These are phyloP conservation scores for Drosophila rufa DNA, from an alignment of 1,140 invertebrate species.

Conservation along the genomic window DNA sequence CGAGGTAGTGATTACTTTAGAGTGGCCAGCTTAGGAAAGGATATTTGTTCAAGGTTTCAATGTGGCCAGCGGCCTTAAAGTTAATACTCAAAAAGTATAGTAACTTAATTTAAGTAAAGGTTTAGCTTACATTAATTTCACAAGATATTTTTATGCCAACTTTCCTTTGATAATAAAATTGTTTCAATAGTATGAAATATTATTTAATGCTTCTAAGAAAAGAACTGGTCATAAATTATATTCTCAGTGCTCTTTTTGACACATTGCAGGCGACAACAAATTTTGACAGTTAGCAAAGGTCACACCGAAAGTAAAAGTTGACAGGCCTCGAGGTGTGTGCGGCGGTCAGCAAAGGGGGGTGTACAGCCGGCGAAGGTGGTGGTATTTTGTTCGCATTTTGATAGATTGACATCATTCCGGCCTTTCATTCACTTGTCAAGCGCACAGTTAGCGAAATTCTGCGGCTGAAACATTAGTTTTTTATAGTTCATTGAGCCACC, in stretches of 20 bases:
- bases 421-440: conserved; percentile 72
- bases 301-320: conserved; percentile 77
- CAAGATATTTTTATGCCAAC: too few species aligned
- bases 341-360: conserved; percentile 18
- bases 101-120: neutral
- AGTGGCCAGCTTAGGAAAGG: neutral
- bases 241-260: conserved; percentile 44
- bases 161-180: neutral
- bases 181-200: neutral
- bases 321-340: conserved; percentile 22
- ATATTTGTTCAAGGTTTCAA: neutral
- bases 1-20: neutral
- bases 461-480: conserved; percentile 62
- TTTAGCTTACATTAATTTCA: neutral
- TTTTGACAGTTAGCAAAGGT: conserved; percentile 81
- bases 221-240: neutral
- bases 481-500: conserved; percentile 75
- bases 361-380: neutral
- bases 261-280: conserved; percentile 63
- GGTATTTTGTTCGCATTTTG: conserved; percentile 43
- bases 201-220: too few species aligned
- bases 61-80: neutral
- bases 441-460: conserved; percentile 49
- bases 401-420: conserved; percentile 70
- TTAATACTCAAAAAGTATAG: too few species aligned